Percentiles rank a stretch among this genome's conserved stretches.
These are phyloP conservation scores for Periophthalmodon schlosseri DNA, from an alignment of 2,113 vertebrate species.

Conservation along the genomic window DNA sequence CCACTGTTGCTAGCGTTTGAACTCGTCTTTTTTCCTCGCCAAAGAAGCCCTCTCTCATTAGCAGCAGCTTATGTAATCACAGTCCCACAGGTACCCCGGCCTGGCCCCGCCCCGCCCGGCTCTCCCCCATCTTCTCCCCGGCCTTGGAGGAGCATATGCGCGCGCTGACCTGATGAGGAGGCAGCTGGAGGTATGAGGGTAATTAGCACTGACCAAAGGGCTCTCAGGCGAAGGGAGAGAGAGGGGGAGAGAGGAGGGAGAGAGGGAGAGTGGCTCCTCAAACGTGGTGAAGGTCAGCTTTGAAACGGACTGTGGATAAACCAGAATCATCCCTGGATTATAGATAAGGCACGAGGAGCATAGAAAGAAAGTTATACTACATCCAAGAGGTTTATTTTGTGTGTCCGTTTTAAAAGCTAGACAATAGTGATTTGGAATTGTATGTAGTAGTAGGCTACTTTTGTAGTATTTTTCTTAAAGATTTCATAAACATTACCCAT, in stretches of 20 bases:
- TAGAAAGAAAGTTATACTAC: neutral
- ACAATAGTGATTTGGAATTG: neutral
- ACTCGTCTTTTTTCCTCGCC: constrained; percentile 57
- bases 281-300: constrained; percentile 70
- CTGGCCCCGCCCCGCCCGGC: constrained; percentile 58
- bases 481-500: too few species aligned
- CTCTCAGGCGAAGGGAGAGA: constrained; percentile 56
- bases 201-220: constrained; percentile 72
- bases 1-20: constrained; percentile 76
- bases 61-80: constrained; percentile 77
- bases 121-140: neutral
- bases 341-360: constrained; percentile 14
- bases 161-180: constrained; percentile 69
- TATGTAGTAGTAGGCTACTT: neutral
- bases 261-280: constrained; percentile 60
- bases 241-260: constrained; percentile 51
- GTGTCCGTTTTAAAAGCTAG: neutral
- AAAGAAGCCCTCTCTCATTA: constrained; percentile 76
- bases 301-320: constrained; percentile 35
- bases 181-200: constrained; percentile 66
- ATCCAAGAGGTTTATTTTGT: neutral
- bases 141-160: constrained; percentile 67
- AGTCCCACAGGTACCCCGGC: constrained; percentile 73
- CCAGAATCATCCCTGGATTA: constrained; percentile 32
- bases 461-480: too few species aligned